Evolutionary conservation across 2,888 invertebrate species (phyloP).

Genomic region (Coleophora deauratella): DNA sequence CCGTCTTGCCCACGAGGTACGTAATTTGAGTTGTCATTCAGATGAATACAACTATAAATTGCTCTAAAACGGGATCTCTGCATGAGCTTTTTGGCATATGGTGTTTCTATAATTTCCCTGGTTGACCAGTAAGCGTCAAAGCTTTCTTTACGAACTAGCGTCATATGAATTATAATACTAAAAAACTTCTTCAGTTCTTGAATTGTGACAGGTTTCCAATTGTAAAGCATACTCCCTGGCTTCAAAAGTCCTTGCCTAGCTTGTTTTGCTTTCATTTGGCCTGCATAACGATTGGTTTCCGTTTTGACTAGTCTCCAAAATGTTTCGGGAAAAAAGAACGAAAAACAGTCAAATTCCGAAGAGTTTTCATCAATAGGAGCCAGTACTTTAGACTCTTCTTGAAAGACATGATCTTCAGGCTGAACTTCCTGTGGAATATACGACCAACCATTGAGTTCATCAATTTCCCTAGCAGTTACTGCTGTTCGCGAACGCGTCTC

Average conservation of each 20-base stretch:
- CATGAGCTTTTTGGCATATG: constrained; percentile 16
- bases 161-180: constrained; percentile 12
- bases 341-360: constrained; percentile 7
- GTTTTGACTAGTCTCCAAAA: constrained; percentile 6
- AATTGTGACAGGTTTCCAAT: constrained; percentile 13
- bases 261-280: constrained; percentile 7
- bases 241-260: constrained; percentile 1
- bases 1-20: constrained; percentile 11
- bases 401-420: constrained; percentile 2
- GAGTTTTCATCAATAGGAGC: constrained; percentile 8
- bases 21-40: constrained; percentile 16
- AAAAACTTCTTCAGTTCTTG: constrained; percentile 11
- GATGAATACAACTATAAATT: constrained; percentile 18
- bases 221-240: constrained; percentile 2
- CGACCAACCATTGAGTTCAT: constrained; percentile 7
- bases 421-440: background rate
- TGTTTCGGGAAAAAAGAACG: constrained; percentile 3
- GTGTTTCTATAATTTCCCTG: constrained; percentile 13
- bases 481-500: background rate
- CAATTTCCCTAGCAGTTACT: background rate
- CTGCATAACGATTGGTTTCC: constrained; percentile 5
- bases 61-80: constrained; percentile 15
- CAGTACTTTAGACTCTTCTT: background rate
- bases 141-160: constrained; percentile 14
- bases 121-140: constrained; percentile 19